phyloP scores from a whole-genome alignment of 2,113 vertebrate genomes.

The Hylia prasina region DNA sequence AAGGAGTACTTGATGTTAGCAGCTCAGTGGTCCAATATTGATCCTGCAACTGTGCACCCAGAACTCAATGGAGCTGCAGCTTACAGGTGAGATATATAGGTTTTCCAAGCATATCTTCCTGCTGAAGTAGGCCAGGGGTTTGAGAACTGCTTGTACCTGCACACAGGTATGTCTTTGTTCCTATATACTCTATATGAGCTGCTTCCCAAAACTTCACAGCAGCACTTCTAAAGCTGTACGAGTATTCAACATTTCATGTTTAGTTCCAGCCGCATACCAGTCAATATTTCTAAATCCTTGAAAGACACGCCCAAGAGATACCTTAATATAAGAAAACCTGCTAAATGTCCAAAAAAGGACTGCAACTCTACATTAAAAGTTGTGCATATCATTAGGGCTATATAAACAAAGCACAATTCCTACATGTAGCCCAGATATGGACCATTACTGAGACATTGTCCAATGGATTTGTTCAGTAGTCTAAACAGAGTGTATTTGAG shows the following conservation, averaged over 20 bases:
- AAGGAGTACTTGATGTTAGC: conserved; percentile 92
- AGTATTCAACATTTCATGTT: neutral
- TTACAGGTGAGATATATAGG: conserved; percentile 77
- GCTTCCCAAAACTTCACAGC: neutral
- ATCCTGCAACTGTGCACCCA: conserved; percentile 84
- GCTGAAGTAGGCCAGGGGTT: neutral
- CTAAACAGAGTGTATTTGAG: neutral
- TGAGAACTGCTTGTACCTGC: neutral
- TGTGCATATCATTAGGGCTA: neutral
- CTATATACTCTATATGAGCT: neutral
- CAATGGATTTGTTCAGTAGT: neutral
- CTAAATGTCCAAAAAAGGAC: neutral
- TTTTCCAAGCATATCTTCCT: neutral
- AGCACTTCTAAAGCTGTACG: neutral
- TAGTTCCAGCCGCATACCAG: neutral
- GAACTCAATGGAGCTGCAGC: conserved; percentile 86
- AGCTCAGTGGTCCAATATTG: conserved; percentile 89
- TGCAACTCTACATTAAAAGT: neutral
- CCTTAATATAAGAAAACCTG: neutral
- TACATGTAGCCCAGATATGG: neutral
- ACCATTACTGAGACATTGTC: neutral
- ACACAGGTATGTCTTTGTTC: neutral
- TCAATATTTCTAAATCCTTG: neutral
- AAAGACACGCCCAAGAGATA: neutral
- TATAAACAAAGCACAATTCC: neutral